Conservation (phyloP, 2,113 vertebrate species). For the Heterochromis multidens region DNA sequence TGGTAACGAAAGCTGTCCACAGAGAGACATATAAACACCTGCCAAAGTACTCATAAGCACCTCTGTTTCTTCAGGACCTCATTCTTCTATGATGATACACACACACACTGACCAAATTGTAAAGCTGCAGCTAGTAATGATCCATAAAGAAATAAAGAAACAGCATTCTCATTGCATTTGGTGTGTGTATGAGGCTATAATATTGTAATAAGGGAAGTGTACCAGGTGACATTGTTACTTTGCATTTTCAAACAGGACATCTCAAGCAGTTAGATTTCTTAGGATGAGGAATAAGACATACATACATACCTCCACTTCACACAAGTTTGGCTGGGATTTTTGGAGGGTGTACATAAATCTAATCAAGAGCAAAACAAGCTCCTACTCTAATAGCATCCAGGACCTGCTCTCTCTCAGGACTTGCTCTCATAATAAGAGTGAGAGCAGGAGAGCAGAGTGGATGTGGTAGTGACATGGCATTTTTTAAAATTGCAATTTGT, state of each 20-base stretch:
- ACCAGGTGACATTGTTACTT: not conserved
- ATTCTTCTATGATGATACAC: not conserved
- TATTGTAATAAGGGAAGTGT: not conserved
- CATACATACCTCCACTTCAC: not conserved
- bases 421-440: not conserved
- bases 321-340: accelerated
- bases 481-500: not conserved
- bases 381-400: not conserved
- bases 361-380: not conserved
- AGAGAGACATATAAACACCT: not conserved
- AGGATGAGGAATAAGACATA: not conserved
- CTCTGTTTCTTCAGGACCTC: not conserved
- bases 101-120: not conserved
- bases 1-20: not conserved
- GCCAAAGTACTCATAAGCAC: not conserved
- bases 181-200: not conserved
- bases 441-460: not conserved
- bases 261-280: not conserved
- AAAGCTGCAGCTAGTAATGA: not conserved
- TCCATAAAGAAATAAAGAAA: not conserved
- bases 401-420: not conserved
- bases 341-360: not conserved
- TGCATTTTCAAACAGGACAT: not conserved
- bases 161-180: not conserved
- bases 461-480: not conserved